Conservation (phyloP, 2,888 invertebrate species). For the Amblyteles armatorius region DNA sequence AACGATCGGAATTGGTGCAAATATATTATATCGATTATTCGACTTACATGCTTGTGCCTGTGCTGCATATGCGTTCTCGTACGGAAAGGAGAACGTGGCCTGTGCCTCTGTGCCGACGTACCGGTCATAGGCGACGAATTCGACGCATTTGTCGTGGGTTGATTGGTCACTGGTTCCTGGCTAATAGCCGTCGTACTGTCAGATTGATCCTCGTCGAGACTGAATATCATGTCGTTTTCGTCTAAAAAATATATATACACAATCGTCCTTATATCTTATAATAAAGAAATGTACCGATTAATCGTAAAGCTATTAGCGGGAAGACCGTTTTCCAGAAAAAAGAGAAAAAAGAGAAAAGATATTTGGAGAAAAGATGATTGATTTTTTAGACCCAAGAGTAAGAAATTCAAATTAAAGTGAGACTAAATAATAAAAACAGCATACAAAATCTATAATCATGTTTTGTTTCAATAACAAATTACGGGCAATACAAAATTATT, state of each 20-base stretch:
- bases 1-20: not conserved
- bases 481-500: no score
- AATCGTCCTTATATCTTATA: not conserved
- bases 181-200: constrained; percentile 75
- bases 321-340: no score
- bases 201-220: constrained; percentile 91
- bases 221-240: constrained; percentile 92
- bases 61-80: constrained; percentile 77
- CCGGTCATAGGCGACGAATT: constrained; percentile 74
- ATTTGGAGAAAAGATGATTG: no score
- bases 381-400: no score
- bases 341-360: no score
- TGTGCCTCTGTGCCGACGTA: constrained; percentile 84
- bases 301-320: no score
- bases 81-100: constrained; percentile 86
- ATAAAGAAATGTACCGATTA: not conserved
- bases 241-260: constrained; percentile 82
- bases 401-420: no score
- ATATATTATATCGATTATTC: not conserved
- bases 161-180: constrained; percentile 48
- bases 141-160: constrained; percentile 39
- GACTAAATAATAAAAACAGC: no score
- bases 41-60: constrained; percentile 81
- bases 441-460: no score
- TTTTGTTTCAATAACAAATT: no score